These are phyloP conservation scores for Galago senegalensis DNA, from an alignment of 2,797 vertebrate genomes.

Conservation along the genomic window DNA sequence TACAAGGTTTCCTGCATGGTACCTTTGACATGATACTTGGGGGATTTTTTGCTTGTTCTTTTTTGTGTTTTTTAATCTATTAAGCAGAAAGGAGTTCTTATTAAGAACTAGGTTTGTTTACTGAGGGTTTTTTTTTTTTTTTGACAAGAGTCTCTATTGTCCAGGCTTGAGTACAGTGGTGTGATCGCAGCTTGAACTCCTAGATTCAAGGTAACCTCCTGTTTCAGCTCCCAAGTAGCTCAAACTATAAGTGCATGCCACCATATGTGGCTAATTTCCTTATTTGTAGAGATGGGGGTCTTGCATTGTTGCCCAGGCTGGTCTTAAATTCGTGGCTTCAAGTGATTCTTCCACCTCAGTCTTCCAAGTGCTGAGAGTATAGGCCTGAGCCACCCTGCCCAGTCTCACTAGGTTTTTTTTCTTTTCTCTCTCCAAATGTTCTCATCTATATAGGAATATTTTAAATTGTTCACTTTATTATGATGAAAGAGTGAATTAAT, in stretches of 20 bases:
- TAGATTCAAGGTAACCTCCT: not conserved
- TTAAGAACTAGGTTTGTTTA: not conserved
- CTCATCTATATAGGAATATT: not conserved
- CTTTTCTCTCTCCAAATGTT: not conserved
- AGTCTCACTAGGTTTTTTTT: not conserved
- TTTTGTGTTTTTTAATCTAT: not conserved
- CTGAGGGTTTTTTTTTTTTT: not conserved
- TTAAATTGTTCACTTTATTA: not conserved
- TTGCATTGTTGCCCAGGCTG: not conserved
- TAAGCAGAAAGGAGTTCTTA: not conserved
- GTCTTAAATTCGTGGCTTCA: not conserved
- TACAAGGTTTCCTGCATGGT: constrained; percentile 31
- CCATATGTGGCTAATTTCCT: not conserved
- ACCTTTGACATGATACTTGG: constrained; percentile 51
- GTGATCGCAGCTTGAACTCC: not conserved
- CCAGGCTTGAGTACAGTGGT: not conserved
- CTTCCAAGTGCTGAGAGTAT: not conserved
- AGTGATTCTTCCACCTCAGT: not conserved
- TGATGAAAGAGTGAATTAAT: constrained; percentile 19
- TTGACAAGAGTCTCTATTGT: not conserved
- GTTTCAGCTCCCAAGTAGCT: not conserved
- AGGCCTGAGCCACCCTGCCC: not conserved
- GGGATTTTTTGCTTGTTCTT: not conserved
- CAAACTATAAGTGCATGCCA: not conserved
- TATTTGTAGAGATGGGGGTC: not conserved